These are phyloP conservation scores for Cotesia congregata DNA, from an alignment of 2,888 invertebrate genomes.

Conservation along the genomic window DNA sequence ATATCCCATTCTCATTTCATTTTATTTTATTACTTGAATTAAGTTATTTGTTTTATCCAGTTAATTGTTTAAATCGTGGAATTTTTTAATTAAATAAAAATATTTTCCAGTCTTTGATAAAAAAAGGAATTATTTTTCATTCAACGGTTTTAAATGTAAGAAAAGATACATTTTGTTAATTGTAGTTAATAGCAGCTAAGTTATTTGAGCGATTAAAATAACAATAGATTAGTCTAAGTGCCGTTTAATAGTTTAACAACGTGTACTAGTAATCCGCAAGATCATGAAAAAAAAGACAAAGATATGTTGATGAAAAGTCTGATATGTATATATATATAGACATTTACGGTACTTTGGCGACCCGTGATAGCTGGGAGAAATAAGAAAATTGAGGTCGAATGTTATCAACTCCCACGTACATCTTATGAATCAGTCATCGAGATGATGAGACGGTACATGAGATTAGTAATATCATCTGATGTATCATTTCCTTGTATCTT, in stretches of 20 bases:
- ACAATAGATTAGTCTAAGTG: conserved; percentile 40
- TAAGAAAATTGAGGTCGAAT: conserved; percentile 41
- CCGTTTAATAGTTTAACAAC: conserved; percentile 1
- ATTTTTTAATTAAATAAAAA: too few relatives aligned
- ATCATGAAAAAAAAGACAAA: conserved; percentile 29
- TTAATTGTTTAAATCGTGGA: too few relatives aligned
- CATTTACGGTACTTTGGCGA: conserved; percentile 31
- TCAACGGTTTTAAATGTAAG: background rate
- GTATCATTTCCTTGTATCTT: conserved; percentile 15
- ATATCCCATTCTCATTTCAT: too few relatives aligned
- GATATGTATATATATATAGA: conserved; percentile 10
- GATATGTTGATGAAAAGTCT: conserved; percentile 18
- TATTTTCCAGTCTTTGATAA: too few relatives aligned
- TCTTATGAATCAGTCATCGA: conserved; percentile 47
- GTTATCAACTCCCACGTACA: conserved; percentile 51
- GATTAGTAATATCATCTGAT: conserved; percentile 16
- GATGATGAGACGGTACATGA: conserved; percentile 32
- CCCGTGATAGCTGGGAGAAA: conserved; percentile 5
- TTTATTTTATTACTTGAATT: too few relatives aligned
- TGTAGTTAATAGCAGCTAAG: background rate
- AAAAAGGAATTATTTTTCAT: background rate
- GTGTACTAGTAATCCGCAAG: conserved; percentile 9
- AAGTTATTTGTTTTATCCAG: too few relatives aligned
- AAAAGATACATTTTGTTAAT: background rate
- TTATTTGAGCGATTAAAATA: conserved; percentile 42